These are phyloP conservation scores for Balaenoptera acutorostrata DNA, from an alignment of 2,113 vertebrate species.

Conservation along the genomic window DNA sequence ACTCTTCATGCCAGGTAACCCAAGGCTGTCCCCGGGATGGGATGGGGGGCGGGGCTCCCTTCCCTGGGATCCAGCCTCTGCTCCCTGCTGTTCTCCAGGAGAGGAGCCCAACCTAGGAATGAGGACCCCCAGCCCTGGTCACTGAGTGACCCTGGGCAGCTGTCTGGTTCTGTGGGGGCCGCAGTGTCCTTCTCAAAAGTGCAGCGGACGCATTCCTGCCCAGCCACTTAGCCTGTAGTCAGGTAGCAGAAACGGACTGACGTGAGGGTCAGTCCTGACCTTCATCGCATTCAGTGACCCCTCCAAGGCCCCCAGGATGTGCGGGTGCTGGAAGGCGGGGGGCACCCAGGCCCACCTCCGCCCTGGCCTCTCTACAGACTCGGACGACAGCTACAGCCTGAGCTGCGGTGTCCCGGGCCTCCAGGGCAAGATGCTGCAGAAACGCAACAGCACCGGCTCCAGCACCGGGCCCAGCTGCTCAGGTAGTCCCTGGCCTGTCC, in stretches of 20 bases:
- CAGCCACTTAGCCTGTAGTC: background rate
- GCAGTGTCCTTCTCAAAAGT: background rate
- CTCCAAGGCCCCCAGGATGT: background rate
- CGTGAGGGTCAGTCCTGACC: background rate
- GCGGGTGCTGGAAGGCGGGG: background rate
- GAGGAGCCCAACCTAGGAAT: background rate
- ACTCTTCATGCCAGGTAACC: slow-evolving; percentile 90
- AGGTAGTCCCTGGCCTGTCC: slow-evolving; percentile 77
- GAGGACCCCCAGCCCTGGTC: background rate
- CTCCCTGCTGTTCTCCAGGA: background rate
- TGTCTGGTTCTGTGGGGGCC: background rate
- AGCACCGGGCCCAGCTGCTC: slow-evolving; percentile 80
- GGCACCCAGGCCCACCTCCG: background rate
- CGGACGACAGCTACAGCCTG: slow-evolving; percentile 92
- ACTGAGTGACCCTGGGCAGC: background rate
- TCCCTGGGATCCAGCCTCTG: background rate
- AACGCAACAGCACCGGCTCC: slow-evolving; percentile 83
- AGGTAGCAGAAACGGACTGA: background rate
- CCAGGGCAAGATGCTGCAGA: slow-evolving; percentile 82
- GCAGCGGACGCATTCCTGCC: background rate
- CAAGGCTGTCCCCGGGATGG: background rate
- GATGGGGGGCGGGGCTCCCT: background rate
- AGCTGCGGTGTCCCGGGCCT: slow-evolving; percentile 90
- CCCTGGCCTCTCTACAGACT: slow-evolving; percentile 81
- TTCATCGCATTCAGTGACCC: background rate